phyloP scores from a whole-genome alignment of 2,797 vertebrate genomes.

The Labroides dimidiatus region DNA sequence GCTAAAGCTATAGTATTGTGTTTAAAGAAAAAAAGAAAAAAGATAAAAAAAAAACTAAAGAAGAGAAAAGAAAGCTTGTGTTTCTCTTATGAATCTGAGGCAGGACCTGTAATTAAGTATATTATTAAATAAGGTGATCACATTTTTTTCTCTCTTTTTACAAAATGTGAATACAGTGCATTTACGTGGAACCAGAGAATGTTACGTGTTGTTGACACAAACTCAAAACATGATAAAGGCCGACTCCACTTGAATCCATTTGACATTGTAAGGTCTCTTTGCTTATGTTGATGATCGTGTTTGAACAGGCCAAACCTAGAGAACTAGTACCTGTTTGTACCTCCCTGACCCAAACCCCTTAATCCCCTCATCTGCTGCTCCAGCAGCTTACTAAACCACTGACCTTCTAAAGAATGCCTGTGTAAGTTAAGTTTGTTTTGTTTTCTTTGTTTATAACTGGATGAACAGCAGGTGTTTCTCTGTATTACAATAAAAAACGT shows the following conservation, averaged over 20 bases:
- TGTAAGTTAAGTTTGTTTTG: constrained; percentile 86
- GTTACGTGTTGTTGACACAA: constrained; percentile 63
- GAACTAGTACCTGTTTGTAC: constrained; percentile 55
- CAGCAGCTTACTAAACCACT: constrained; percentile 82
- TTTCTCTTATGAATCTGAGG: constrained; percentile 75
- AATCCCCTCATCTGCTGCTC: constrained; percentile 33
- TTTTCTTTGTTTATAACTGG: constrained; percentile 83
- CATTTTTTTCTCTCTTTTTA: constrained; percentile 54
- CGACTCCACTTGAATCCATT: constrained; percentile 67
- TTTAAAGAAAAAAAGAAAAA: constrained; percentile 57
- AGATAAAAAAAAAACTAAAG: constrained; percentile 46
- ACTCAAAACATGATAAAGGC: constrained; percentile 60
- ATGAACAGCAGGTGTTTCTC: constrained; percentile 85
- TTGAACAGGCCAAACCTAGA: constrained; percentile 63
- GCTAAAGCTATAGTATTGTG: constrained; percentile 55
- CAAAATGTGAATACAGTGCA: constrained; percentile 76
- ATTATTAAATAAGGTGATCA: constrained; percentile 67
- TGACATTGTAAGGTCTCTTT: constrained; percentile 68
- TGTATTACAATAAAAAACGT: constrained; percentile 88
- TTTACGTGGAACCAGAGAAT: constrained; percentile 72
- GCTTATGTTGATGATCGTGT: constrained; percentile 72
- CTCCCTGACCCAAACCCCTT: not conserved
- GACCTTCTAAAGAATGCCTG: constrained; percentile 81
- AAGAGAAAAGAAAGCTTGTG: constrained; percentile 58
- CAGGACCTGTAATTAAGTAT: constrained; percentile 81